phyloP scores from a whole-genome alignment of 1,140 invertebrate species.

The Eupristina koningsbergeri region DNA sequence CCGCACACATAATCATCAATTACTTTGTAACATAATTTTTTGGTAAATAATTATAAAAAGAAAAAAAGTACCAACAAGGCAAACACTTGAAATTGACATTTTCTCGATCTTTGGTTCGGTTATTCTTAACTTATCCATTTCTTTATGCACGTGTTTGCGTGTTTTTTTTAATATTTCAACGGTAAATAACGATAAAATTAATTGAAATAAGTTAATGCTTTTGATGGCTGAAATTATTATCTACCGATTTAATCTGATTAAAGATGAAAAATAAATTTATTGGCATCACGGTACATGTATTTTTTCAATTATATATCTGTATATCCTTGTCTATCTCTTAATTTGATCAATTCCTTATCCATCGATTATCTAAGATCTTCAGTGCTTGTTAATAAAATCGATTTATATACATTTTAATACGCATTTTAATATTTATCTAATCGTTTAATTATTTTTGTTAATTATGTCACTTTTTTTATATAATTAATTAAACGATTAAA shows the following conservation, averaged over 20 bases:
- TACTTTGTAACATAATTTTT: too few relatives aligned
- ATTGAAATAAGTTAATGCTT: too few relatives aligned
- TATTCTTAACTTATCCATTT: too few relatives aligned
- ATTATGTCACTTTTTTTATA: not conserved
- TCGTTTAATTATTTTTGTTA: not conserved
- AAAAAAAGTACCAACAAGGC: too few relatives aligned
- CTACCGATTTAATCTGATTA: not conserved
- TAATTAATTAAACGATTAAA: not conserved
- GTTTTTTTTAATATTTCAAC: not conserved
- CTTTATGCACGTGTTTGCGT: too few relatives aligned
- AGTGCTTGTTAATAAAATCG: not conserved
- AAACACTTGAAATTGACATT: too few relatives aligned
- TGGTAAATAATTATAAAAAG: too few relatives aligned
- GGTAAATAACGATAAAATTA: not conserved
- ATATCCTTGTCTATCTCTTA: not conserved
- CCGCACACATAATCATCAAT: too few relatives aligned
- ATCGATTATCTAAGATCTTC: not conserved
- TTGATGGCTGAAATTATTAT: not conserved
- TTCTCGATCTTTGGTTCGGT: too few relatives aligned
- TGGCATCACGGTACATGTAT: not conserved
- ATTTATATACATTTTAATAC: not conserved
- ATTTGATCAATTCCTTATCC: not conserved
- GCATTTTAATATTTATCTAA: not conserved
- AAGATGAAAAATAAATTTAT: not conserved
- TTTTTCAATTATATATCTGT: not conserved